phyloP scores from a whole-genome alignment of 2,113 vertebrate genomes.

The Chionodraco myersi region DNA sequence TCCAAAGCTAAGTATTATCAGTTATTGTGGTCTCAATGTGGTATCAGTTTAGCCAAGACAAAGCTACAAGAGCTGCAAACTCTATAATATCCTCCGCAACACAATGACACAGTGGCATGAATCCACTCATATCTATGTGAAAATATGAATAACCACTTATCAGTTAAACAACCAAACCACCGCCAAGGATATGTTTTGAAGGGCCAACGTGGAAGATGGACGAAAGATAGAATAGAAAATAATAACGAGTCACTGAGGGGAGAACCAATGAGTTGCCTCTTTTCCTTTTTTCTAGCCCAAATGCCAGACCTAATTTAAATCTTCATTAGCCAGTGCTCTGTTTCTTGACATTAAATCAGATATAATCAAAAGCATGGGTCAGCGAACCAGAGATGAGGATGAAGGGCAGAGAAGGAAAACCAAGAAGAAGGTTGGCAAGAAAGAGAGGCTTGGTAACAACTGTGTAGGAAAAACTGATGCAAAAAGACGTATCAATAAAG shows the following conservation, averaged over 20 bases:
- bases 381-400: not conserved
- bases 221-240: not conserved
- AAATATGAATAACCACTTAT: no score
- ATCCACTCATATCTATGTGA: no score
- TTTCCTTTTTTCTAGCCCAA: not conserved
- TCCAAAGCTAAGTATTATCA: no score
- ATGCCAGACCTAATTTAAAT: conserved; percentile 15
- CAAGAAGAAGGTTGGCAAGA: not conserved
- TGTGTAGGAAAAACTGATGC: not conserved
- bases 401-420: not conserved
- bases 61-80: no score
- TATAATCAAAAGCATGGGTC: conserved; percentile 13
- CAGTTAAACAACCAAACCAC: no score
- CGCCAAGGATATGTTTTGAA: not conserved
- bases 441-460: not conserved
- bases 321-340: conserved; percentile 18
- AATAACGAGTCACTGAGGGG: not conserved
- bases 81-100: no score
- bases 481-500: not conserved
- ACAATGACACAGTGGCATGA: no score
- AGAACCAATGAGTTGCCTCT: not conserved
- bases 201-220: not conserved
- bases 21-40: no score
- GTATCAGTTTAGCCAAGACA: no score
- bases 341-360: conserved; percentile 10